These are phyloP conservation scores for Odobenus rosmarus DNA, from an alignment of 2,113 vertebrate genomes.

Conservation along the genomic window DNA sequence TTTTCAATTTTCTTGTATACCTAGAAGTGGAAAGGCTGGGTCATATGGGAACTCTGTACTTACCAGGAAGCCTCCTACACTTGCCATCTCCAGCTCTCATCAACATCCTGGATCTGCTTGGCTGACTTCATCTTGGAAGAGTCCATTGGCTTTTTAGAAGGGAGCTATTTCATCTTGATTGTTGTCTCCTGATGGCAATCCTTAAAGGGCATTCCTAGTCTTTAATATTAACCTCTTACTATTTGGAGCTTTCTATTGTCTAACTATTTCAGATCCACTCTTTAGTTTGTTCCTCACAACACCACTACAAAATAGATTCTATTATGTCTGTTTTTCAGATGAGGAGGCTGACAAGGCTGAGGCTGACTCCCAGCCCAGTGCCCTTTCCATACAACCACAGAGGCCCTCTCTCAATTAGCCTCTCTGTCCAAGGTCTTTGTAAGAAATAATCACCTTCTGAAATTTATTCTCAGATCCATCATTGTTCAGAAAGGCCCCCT, in stretches of 20 bases:
- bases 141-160: background rate
- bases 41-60: background rate
- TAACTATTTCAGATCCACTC: background rate
- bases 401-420: background rate
- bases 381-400: background rate
- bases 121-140: background rate
- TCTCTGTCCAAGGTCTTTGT: slow-evolving; percentile 24
- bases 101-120: background rate
- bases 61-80: background rate
- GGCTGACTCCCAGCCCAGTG: background rate
- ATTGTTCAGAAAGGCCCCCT: background rate
- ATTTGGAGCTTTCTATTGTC: background rate
- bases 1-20: background rate
- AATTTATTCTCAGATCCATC: slow-evolving; percentile 31
- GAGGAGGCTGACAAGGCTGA: background rate
- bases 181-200: background rate
- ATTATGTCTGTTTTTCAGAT: background rate
- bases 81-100: background rate
- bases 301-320: background rate
- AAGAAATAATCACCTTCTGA: background rate
- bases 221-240: background rate
- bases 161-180: background rate
- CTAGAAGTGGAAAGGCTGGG: background rate
- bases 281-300: background rate
- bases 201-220: background rate